Percentiles rank a stretch among this genome's conserved stretches.
Evolutionary conservation across 2,888 invertebrate species (phyloP).

Genomic region (Amiota minor): DNA sequence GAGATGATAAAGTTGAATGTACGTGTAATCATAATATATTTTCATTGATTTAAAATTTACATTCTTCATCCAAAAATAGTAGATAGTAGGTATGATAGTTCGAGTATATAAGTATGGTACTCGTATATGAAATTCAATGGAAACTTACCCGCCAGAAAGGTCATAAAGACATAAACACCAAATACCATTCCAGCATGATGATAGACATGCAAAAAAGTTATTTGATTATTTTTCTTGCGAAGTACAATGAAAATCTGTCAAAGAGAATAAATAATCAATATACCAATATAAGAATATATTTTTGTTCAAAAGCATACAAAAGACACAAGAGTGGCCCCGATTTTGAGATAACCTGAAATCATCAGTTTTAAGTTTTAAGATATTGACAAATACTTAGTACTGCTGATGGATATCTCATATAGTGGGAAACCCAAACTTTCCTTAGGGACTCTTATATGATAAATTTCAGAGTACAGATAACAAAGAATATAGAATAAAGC

Average conservation of each 20-base stretch:
- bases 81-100: neutral
- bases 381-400: no score
- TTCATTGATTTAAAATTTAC: neutral
- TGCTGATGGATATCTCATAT: no score
- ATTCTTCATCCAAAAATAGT: neutral
- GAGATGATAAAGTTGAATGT: neutral
- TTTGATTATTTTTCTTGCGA: slow-evolving; percentile 86
- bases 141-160: slow-evolving; percentile 75
- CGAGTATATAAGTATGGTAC: neutral
- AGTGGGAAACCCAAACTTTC: no score
- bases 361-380: no score
- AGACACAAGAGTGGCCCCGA: no score
- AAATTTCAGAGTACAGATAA: no score
- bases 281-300: no score
- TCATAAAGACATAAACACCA: slow-evolving; percentile 78
- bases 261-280: neutral
- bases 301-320: no score
- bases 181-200: slow-evolving; percentile 88
- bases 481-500: no score
- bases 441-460: no score
- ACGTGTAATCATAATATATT: neutral
- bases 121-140: neutral
- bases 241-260: slow-evolving; percentile 81
- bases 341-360: no score
- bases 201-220: slow-evolving; percentile 89